phyloP scores from a whole-genome alignment of 2,113 vertebrate species.

The Pelecanoides urinatrix region DNA sequence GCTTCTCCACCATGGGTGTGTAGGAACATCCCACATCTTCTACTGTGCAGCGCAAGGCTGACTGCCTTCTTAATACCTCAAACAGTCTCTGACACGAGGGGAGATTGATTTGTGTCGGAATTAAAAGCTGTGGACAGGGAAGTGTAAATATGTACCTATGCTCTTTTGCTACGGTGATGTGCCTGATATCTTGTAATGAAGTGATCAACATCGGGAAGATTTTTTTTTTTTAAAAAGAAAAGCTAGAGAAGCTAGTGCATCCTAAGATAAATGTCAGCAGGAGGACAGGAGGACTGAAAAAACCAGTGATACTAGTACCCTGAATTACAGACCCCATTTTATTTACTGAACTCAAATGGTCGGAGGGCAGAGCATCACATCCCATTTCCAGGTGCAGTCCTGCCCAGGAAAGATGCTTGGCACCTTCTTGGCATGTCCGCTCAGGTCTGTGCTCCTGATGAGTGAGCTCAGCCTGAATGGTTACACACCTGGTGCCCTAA shows the following conservation, averaged over 20 bases:
- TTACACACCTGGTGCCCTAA: not conserved
- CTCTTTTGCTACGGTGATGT: not conserved
- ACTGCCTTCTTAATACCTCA: not conserved
- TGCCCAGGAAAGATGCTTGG: not conserved
- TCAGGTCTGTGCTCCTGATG: not conserved
- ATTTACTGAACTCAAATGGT: not conserved
- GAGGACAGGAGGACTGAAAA: not conserved
- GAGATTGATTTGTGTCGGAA: not conserved
- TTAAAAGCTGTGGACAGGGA: not conserved
- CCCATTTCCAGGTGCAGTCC: not conserved
- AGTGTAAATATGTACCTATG: not conserved
- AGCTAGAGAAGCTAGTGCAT: not conserved
- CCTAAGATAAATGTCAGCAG: not conserved
- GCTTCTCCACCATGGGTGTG: not conserved
- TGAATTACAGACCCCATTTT: not conserved
- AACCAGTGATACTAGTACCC: not conserved
- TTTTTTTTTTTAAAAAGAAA: not conserved
- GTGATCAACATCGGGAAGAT: not conserved
- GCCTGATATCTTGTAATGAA: not conserved
- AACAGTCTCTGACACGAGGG: not conserved
- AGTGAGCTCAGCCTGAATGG: not conserved
- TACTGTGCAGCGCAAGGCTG: not conserved
- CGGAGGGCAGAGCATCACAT: not conserved
- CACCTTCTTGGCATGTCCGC: not conserved
- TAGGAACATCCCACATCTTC: not conserved